Conservation (phyloP, 2,113 vertebrate genomes). For the Phalacrocorax brasilianus region DNA sequence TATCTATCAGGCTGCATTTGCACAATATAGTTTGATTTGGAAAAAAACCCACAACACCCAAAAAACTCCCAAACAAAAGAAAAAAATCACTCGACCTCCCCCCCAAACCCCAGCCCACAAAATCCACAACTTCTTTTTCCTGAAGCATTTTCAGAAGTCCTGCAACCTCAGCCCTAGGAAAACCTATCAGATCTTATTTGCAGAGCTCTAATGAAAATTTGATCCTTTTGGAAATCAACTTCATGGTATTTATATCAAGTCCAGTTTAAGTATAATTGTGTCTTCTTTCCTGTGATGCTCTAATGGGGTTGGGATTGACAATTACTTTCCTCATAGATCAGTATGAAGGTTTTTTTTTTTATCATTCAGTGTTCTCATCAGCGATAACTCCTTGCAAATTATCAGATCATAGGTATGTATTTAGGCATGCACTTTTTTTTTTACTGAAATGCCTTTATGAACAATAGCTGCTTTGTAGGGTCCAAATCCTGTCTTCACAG, state of each 20-base stretch:
- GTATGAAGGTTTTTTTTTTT: neutral
- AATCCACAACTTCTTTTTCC: neutral
- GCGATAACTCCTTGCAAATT: neutral
- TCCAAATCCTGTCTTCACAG: neutral
- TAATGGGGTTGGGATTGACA: neutral
- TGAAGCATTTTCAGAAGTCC: neutral
- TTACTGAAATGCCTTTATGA: neutral
- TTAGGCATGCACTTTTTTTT: neutral
- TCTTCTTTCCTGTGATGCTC: neutral
- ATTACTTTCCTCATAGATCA: neutral
- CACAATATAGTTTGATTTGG: neutral
- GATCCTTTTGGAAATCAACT: neutral
- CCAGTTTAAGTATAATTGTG: neutral
- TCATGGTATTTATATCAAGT: slow-evolving; percentile 3
- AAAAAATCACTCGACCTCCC: too few relatives aligned
- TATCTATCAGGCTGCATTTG: neutral
- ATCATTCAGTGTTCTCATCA: neutral
- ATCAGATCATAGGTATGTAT: neutral
- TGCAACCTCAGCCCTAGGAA: neutral
- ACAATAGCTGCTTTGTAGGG: neutral
- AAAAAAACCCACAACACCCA: neutral
- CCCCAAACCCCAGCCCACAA: neutral
- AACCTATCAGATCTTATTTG: neutral
- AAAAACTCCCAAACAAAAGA: too few relatives aligned
- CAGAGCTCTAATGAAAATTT: neutral